These are phyloP conservation scores for Jacana jacana DNA, from an alignment of 2,113 vertebrate genomes.

Conservation along the genomic window DNA sequence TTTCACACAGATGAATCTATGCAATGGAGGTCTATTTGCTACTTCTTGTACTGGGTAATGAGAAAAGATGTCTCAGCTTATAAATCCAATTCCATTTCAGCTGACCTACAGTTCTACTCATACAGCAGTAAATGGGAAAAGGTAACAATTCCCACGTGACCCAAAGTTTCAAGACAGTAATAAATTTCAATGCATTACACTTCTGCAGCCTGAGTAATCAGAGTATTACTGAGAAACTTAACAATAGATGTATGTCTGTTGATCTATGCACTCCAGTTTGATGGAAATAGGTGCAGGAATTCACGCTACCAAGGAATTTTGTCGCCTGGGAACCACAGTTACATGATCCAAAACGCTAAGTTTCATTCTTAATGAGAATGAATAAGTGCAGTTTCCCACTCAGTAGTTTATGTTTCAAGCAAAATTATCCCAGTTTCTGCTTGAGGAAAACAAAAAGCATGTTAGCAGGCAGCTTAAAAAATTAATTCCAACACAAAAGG, in stretches of 20 bases:
- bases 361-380: not conserved
- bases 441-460: not conserved
- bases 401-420: not conserved
- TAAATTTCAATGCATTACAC: not conserved
- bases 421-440: not conserved
- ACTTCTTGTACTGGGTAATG: not conserved
- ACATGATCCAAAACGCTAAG: not conserved
- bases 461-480: not conserved
- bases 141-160: not conserved
- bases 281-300: not conserved
- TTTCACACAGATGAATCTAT: not conserved
- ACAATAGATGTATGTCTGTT: not conserved
- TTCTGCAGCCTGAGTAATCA: not conserved
- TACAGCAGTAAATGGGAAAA: not conserved
- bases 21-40: not conserved
- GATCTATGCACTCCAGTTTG: not conserved
- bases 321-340: not conserved
- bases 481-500: not conserved
- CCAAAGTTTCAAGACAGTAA: not conserved
- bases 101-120: not conserved
- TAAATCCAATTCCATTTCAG: not conserved
- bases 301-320: not conserved
- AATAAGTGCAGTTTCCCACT: not conserved
- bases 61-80: not conserved
- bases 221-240: not conserved